These are phyloP conservation scores for Sminthurides aquaticus DNA, from an alignment of 2,888 invertebrate genomes.

Conservation along the genomic window DNA sequence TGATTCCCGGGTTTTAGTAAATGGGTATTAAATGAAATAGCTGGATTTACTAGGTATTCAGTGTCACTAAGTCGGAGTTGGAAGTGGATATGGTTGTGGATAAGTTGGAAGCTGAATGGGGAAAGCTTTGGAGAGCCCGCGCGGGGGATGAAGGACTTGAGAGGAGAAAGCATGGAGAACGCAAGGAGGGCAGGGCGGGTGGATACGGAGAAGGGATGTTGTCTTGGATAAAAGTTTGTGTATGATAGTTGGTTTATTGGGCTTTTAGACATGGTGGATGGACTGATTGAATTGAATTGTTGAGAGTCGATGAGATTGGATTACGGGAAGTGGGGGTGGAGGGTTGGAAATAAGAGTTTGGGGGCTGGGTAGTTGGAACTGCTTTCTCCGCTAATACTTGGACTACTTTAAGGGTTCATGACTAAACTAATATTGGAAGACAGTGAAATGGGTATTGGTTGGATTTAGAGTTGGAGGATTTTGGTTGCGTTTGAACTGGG, in stretches of 20 bases:
- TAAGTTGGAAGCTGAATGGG: neutral
- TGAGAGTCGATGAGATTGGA: slow-evolving; percentile 14
- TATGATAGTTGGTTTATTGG: slow-evolving; percentile 35
- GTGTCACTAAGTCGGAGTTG: too few relatives aligned
- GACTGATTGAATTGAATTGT: slow-evolving; percentile 26
- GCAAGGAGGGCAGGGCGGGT: neutral
- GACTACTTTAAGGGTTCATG: too few relatives aligned
- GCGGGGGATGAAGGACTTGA: neutral
- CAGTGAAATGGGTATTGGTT: too few relatives aligned
- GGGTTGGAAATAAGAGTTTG: too few relatives aligned
- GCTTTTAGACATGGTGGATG: slow-evolving; percentile 26
- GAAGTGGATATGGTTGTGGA: neutral
- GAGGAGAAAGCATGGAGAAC: neutral
- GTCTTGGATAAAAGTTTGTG: neutral
- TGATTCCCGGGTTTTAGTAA: neutral
- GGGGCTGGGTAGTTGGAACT: too few relatives aligned
- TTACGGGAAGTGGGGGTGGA: neutral
- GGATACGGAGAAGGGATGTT: neutral
- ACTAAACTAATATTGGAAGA: too few relatives aligned
- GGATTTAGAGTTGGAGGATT: too few relatives aligned
- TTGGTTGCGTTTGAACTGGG: too few relatives aligned
- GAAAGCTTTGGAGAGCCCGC: neutral
- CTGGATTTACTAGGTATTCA: neutral
- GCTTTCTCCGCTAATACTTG: too few relatives aligned
- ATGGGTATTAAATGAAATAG: neutral